Evolutionary conservation across 2,797 vertebrate genomes (phyloP), one percentile per base, ranked within the genome.

Genomic region (Acanthurus tractus): DNA sequence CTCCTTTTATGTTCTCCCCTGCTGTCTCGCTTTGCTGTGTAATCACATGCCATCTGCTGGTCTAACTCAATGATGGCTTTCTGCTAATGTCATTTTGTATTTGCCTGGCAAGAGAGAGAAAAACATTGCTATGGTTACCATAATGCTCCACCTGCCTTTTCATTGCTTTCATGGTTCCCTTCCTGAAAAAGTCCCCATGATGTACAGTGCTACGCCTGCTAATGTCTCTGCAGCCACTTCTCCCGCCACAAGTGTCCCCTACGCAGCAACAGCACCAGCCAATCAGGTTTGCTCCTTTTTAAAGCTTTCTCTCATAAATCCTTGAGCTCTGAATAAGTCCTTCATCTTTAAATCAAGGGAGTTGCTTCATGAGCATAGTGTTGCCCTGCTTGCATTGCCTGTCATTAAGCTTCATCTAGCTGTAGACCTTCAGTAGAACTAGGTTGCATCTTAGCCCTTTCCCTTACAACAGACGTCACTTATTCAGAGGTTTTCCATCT

Each of bases 111-210:
- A 93, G 76, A 88, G 74, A 95, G 90, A 94, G 23, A 71, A 68
- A 83, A 72, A 89, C 97, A 94, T 97, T 93, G 93, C 94, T 93
- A 93, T 93, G 94, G 94, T 96, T 98, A 97, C 97, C 98, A 97
- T 99, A 99, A 99, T 95, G 97, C 98, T 97, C 96, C 98, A 97
- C 97, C 97, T 97, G 97, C 97, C 97, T 99, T 97, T 97, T 98
- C 97, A 99, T 99, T 99, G 98, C 97, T 99, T 98, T 96, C 97
- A 99, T 99, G 98, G 97, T 98, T 97, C 96, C 98, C 96, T 96
- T 98, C 97, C 98, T 98, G 97, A 98, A 98, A 94, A 95, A 99
- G 98, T 99, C 96, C 97, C 97, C 97, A 98, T 98, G 97, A 98
- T 98, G 97, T 97, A 98, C 97, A 98, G 97, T 97, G 96, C 97